phyloP scores from a whole-genome alignment of 2,113 vertebrate genomes.

The Scomber colias region DNA sequence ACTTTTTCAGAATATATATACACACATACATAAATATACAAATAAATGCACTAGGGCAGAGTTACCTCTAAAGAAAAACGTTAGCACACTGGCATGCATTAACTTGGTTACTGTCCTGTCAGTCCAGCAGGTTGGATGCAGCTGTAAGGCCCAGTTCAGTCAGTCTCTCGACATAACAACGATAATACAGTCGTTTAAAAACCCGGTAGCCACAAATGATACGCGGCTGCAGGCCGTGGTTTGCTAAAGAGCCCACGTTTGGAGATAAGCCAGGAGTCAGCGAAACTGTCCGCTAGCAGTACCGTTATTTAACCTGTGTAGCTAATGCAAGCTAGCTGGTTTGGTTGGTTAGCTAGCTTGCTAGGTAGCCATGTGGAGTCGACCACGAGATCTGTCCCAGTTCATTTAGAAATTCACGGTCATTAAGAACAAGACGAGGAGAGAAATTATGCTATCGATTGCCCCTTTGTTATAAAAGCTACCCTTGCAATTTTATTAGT shows the following conservation, averaged over 20 bases:
- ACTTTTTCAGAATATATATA: neutral
- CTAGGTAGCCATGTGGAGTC: slow-evolving; percentile 69
- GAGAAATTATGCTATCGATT: rapidly evolving
- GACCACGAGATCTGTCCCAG: slow-evolving; percentile 50
- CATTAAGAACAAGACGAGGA: rapidly evolving
- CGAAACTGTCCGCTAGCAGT: slow-evolving; percentile 1
- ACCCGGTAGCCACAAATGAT: neutral
- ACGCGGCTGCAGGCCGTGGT: neutral
- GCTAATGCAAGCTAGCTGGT: slow-evolving; percentile 54
- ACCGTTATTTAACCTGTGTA: slow-evolving; percentile 32
- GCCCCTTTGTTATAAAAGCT: rapidly evolving
- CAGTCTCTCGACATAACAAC: neutral
- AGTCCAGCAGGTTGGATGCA: slow-evolving; percentile 18
- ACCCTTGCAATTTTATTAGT: rapidly evolving
- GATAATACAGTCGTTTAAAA: neutral
- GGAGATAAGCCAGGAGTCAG: neutral
- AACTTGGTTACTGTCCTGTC: neutral
- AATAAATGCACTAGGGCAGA: neutral
- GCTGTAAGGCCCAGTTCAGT: slow-evolving; percentile 57
- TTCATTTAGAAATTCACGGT: neutral
- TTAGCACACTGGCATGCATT: neutral
- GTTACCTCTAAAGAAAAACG: neutral
- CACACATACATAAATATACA: too few relatives aligned
- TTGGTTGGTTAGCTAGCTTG: slow-evolving; percentile 22
- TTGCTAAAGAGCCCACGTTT: neutral